Conservation (phyloP, 2,797 vertebrate genomes). For the Phrynocephalus forsythii region DNA sequence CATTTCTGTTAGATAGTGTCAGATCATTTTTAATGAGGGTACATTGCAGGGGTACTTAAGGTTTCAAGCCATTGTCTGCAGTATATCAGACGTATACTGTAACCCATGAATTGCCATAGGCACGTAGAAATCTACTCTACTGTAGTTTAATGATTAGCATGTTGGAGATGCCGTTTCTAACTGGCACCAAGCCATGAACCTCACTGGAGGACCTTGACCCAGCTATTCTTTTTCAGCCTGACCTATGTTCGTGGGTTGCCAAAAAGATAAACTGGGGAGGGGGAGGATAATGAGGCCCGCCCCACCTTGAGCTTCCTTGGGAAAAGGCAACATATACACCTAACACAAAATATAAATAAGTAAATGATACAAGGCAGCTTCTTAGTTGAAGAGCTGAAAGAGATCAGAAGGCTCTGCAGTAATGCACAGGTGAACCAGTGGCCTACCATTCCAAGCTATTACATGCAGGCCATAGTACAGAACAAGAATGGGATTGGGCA, state of each 20-base stretch:
- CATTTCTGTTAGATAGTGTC: not conserved
- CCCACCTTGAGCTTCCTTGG: not conserved
- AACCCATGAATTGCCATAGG: too few relatives aligned
- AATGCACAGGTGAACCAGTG: not conserved
- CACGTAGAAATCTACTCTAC: too few relatives aligned
- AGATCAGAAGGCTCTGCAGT: not conserved
- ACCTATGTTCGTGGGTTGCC: not conserved
- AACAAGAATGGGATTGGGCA: not conserved
- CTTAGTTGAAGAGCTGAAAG: not conserved
- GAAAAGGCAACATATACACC: not conserved
- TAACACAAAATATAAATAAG: not conserved
- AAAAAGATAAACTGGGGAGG: not conserved
- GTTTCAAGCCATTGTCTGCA: not conserved
- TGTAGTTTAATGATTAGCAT: too few relatives aligned
- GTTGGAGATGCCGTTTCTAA: too few relatives aligned
- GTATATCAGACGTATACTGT: not conserved
- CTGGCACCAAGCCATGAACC: not conserved
- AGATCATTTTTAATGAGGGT: not conserved
- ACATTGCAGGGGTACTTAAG: not conserved
- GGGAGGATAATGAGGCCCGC: not conserved
- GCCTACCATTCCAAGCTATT: not conserved
- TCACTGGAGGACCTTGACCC: not conserved
- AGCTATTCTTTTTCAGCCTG: not conserved
- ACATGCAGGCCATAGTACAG: too few relatives aligned
- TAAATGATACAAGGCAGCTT: not conserved